phyloP scores from a whole-genome alignment of 2,888 invertebrate species.

The Diaprepes abbreviatus region DNA sequence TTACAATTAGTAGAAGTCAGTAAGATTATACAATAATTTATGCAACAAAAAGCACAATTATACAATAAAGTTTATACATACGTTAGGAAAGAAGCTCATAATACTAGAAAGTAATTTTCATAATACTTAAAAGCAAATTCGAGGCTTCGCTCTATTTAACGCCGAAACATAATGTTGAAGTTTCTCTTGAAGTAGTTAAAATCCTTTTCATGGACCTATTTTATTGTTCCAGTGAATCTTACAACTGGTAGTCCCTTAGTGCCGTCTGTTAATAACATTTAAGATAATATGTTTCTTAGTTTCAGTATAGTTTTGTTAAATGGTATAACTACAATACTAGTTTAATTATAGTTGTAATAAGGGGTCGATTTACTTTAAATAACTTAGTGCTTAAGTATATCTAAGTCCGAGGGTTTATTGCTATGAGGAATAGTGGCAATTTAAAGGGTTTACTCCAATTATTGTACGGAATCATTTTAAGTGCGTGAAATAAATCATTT shows the following conservation, averaged over 20 bases:
- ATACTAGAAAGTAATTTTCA: constrained; percentile 16
- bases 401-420: neutral
- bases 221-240: constrained; percentile 27
- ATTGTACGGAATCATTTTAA: too few relatives aligned
- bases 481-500: too few relatives aligned
- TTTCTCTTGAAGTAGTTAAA: constrained; percentile 32
- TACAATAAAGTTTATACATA: neutral
- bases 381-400: neutral
- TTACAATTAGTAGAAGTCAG: too few relatives aligned
- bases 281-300: constrained; percentile 39
- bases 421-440: neutral
- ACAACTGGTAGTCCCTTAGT: constrained; percentile 24
- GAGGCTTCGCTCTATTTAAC: constrained; percentile 23
- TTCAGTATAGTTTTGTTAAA: constrained; percentile 32
- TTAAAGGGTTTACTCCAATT: too few relatives aligned
- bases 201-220: constrained; percentile 23
- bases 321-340: constrained; percentile 20
- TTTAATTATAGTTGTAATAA: constrained; percentile 20
- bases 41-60: neutral
- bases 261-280: constrained; percentile 31
- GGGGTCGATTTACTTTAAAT: constrained; percentile 1
- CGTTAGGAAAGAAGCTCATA: constrained; percentile 5
- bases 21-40: too few relatives aligned
- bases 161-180: constrained; percentile 24
- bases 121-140: constrained; percentile 33